Conservation (phyloP, 2,113 vertebrate species). For the Tetraodon nigroviridis region DNA sequence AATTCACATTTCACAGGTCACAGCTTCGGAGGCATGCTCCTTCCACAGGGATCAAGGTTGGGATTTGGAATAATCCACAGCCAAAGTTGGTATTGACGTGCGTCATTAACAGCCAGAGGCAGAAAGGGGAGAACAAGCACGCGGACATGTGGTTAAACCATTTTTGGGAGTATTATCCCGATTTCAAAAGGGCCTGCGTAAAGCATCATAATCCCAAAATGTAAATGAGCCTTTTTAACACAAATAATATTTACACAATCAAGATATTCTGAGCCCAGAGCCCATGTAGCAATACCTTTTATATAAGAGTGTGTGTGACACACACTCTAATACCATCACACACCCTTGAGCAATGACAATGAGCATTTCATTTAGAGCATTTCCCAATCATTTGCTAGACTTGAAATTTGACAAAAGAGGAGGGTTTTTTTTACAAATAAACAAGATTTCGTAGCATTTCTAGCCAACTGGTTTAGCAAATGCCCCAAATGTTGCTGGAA, state of each 20-base stretch:
- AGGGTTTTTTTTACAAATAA: too few relatives aligned
- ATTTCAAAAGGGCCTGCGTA: not conserved
- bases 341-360: too few relatives aligned
- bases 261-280: not conserved
- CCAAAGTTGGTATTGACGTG: constrained; percentile 44
- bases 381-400: too few relatives aligned
- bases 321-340: not conserved
- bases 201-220: not conserved
- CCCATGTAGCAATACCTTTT: not conserved
- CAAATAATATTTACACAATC: not conserved
- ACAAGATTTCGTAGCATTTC: too few relatives aligned
- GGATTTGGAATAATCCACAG: constrained; percentile 70
- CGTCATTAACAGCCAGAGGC: constrained; percentile 16
- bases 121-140: not conserved
- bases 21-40: constrained; percentile 62
- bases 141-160: not conserved
- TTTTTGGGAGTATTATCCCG: too few relatives aligned
- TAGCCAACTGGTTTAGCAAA: too few relatives aligned
- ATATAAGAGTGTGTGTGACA: not conserved
- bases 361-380: too few relatives aligned
- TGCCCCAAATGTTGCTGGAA: too few relatives aligned
- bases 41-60: constrained; percentile 62
- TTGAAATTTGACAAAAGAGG: too few relatives aligned
- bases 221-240: not conserved
- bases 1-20: constrained; percentile 74